phyloP scores from a whole-genome alignment of 2,113 vertebrate species.

The Paramormyrops kingsleyae region DNA sequence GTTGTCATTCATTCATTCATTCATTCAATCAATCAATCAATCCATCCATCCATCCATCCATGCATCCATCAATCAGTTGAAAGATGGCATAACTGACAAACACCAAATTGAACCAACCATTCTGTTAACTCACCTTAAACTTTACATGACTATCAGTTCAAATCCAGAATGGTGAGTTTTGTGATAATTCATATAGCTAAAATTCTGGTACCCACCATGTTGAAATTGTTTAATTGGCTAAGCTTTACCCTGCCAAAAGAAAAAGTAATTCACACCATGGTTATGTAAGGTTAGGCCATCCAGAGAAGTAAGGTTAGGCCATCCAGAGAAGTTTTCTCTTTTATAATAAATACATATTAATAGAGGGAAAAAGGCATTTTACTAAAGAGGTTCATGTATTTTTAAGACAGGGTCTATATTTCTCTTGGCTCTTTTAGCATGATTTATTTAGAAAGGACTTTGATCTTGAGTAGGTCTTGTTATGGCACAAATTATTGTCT shows the following conservation, averaged over 20 bases:
- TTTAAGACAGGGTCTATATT: slow-evolving; percentile 41
- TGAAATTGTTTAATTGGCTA: not conserved
- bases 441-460: slow-evolving; percentile 30
- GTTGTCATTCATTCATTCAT: not conserved
- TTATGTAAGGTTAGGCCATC: not conserved
- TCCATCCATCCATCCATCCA: too few relatives aligned
- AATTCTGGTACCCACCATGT: not conserved
- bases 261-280: not conserved
- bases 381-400: slow-evolving; percentile 54
- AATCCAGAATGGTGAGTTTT: slow-evolving; percentile 9
- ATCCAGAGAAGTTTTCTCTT: not conserved
- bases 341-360: slow-evolving; percentile 55
- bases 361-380: slow-evolving; percentile 36
- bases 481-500: not conserved
- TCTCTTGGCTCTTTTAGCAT: slow-evolving; percentile 15
- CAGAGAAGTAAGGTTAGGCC: not conserved
- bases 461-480: slow-evolving; percentile 19
- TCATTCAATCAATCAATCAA: not conserved
- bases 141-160: slow-evolving; percentile 15
- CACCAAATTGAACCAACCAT: not conserved
- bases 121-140: slow-evolving; percentile 26
- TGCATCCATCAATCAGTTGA: not conserved
- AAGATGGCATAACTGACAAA: not conserved
- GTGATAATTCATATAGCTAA: not conserved
- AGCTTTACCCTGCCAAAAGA: not conserved